Evolutionary conservation across 2,888 invertebrate genomes (phyloP).

Genomic region (Liodrosophila aerea): DNA sequence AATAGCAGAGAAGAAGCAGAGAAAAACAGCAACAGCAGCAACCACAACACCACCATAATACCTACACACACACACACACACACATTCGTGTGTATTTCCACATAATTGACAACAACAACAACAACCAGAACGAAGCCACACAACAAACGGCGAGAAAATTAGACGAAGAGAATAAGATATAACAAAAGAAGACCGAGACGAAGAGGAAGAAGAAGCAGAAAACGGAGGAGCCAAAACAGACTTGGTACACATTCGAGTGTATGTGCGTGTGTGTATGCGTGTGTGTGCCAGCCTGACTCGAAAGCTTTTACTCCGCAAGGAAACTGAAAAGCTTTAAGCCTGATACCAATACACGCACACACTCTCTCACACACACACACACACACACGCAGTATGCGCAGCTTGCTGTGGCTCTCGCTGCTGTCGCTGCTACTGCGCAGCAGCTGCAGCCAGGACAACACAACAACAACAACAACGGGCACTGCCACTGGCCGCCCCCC

Average conservation of each 20-base stretch:
- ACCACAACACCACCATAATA: constrained; percentile 33
- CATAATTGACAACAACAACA: constrained; percentile 49
- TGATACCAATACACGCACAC: too few relatives aligned
- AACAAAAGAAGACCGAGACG: constrained; percentile 9
- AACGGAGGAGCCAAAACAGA: too few relatives aligned
- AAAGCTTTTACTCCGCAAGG: neutral
- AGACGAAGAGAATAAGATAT: constrained; percentile 31
- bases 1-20: constrained; percentile 10
- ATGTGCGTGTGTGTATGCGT: neutral
- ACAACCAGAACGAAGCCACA: constrained; percentile 12
- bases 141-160: constrained; percentile 25
- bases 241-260: neutral
- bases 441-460: constrained; percentile 12
- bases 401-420: constrained; percentile 4
- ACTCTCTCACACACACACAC: neutral
- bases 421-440: constrained; percentile 9
- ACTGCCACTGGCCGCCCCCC: constrained; percentile 46
- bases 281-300: neutral
- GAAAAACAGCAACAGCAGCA: neutral
- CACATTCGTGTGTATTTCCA: constrained; percentile 51
- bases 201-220: too few relatives aligned
- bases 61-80: too few relatives aligned
- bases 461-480: constrained; percentile 4
- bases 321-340: too few relatives aligned
- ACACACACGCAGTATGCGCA: constrained; percentile 1